These are phyloP conservation scores for Ischnus inquisitorius DNA, from an alignment of 2,888 invertebrate species.

Conservation along the genomic window DNA sequence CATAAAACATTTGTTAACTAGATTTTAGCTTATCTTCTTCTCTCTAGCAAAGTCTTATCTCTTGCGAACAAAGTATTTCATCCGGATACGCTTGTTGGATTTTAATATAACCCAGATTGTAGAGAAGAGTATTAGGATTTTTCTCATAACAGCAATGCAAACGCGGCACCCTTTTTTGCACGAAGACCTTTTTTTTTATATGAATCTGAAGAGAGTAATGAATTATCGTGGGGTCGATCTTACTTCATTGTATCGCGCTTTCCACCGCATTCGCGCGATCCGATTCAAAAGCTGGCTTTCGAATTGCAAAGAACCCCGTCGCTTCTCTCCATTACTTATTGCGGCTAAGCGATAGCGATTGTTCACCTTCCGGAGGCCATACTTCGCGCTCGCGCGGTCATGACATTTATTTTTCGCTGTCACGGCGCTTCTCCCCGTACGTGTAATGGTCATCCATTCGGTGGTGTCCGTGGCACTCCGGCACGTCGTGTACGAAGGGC, in stretches of 20 bases:
- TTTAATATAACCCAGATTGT: too few species aligned
- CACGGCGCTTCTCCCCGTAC: slow-evolving; percentile 57
- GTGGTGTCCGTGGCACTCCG: slow-evolving; percentile 48
- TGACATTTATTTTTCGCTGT: slow-evolving; percentile 65
- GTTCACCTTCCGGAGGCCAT: slow-evolving; percentile 34
- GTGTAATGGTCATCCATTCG: slow-evolving; percentile 62
- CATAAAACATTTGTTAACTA: too few species aligned
- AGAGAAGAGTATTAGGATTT: too few species aligned
- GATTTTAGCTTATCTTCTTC: too few species aligned
- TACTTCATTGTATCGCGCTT: slow-evolving; percentile 9
- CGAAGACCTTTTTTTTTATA: too few species aligned
- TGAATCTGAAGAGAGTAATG: background rate
- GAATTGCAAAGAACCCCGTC: slow-evolving; percentile 45
- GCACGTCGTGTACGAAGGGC: slow-evolving; percentile 33
- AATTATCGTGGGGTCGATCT: background rate
- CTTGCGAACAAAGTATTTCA: too few species aligned
- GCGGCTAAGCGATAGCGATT: slow-evolving; percentile 42
- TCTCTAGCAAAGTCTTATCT: too few species aligned
- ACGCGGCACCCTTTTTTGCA: too few species aligned
- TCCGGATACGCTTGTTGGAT: too few species aligned
- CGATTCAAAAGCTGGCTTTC: background rate
- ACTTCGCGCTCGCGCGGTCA: slow-evolving; percentile 36
- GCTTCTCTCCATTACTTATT: slow-evolving; percentile 55
- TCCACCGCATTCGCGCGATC: slow-evolving; percentile 49
- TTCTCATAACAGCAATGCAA: too few species aligned